These are phyloP conservation scores for Choristoneura rosaceana DNA, from an alignment of 2,888 invertebrate genomes.

Conservation along the genomic window DNA sequence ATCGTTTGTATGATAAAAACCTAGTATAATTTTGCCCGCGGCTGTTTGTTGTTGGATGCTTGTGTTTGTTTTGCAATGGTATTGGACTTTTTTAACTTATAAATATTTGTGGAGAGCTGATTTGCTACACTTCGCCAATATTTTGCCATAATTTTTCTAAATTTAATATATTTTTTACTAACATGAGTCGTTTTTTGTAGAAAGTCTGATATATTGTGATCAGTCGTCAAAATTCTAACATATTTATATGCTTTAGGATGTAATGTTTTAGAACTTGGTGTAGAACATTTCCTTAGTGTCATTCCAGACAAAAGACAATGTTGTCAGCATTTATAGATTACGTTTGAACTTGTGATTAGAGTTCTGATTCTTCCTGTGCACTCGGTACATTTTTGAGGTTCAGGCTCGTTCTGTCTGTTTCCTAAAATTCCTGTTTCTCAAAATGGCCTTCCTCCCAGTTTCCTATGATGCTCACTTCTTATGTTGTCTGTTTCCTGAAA, in stretches of 20 bases:
- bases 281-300: slow-evolving; percentile 71
- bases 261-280: slow-evolving; percentile 62
- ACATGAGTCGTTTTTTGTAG: slow-evolving; percentile 60
- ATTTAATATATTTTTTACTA: slow-evolving; percentile 66
- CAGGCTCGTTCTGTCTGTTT: no score
- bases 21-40: slow-evolving; percentile 62
- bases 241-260: slow-evolving; percentile 65
- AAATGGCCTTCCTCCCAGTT: no score
- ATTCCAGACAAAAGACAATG: slow-evolving; percentile 85
- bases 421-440: no score
- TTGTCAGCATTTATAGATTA: slow-evolving; percentile 84
- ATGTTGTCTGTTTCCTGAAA: no score
- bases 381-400: slow-evolving; percentile 53
- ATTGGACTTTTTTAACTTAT: slow-evolving; percentile 65
- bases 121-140: slow-evolving; percentile 78
- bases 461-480: no score
- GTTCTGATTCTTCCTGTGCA: slow-evolving; percentile 59
- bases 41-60: slow-evolving; percentile 62
- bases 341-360: slow-evolving; percentile 56
- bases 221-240: slow-evolving; percentile 71
- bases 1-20: slow-evolving; percentile 48
- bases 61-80: slow-evolving; percentile 61
- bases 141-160: slow-evolving; percentile 80
- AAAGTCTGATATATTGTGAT: slow-evolving; percentile 63
- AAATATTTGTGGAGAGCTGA: slow-evolving; percentile 70